Conservation (phyloP, 2,113 vertebrate genomes). For the Aviceda subcristata region DNA sequence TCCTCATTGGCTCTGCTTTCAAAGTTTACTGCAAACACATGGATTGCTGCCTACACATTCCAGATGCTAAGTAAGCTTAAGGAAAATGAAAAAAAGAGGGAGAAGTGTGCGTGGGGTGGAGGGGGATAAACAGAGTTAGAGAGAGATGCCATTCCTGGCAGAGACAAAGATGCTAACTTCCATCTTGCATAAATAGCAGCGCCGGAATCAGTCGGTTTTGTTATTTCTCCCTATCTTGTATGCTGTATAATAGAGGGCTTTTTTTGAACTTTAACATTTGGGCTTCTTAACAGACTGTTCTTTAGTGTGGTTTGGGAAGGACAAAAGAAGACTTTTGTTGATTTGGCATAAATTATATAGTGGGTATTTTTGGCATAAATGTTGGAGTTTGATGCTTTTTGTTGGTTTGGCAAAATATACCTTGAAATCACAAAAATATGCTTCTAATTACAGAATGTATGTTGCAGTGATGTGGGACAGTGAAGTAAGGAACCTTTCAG, state of each 20-base stretch:
- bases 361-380: slow-evolving; percentile 76
- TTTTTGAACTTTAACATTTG: slow-evolving; percentile 62
- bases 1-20: slow-evolving; percentile 25
- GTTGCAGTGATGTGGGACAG: slow-evolving; percentile 62
- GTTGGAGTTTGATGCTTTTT: slow-evolving; percentile 61
- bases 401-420: slow-evolving; percentile 74
- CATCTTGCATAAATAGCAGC: not conserved
- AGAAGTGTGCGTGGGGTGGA: not conserved
- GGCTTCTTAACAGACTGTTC: slow-evolving; percentile 57
- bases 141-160: not conserved
- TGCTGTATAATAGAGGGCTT: not conserved
- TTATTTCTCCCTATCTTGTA: not conserved
- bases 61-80: slow-evolving; percentile 32
- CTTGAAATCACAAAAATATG: slow-evolving; percentile 76
- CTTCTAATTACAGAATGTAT: slow-evolving; percentile 81
- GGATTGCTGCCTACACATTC: slow-evolving; percentile 46
- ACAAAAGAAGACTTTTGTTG: slow-evolving; percentile 73
- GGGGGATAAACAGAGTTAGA: not conserved
- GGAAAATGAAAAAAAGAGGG: not conserved
- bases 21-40: slow-evolving; percentile 56
- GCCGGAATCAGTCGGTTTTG: not conserved
- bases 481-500: slow-evolving; percentile 59
- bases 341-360: slow-evolving; percentile 76
- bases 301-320: slow-evolving; percentile 74
- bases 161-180: not conserved